Evolutionary conservation across 1,140 invertebrate genomes (phyloP).

Genomic region (Zaprionus camerounensis): DNA sequence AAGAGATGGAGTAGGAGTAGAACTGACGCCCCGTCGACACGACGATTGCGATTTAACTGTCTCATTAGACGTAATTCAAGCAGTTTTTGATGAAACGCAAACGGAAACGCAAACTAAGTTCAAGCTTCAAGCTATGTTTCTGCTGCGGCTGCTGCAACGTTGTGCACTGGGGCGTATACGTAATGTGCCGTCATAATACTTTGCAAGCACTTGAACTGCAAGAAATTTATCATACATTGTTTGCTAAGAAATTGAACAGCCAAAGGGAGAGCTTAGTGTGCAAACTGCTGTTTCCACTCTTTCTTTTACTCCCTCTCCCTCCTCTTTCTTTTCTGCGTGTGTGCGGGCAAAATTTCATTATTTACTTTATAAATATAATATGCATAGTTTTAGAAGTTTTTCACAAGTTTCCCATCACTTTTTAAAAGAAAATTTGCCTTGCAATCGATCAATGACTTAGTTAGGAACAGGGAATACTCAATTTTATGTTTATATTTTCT

Average conservation of each 20-base stretch:
- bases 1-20: background rate
- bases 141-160: background rate
- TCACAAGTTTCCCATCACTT: slow-evolving; percentile 1
- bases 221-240: slow-evolving; percentile 33
- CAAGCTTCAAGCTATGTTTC: background rate
- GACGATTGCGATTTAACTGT: slow-evolving; percentile 63
- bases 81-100: slow-evolving; percentile 39
- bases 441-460: slow-evolving; percentile 2
- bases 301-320: background rate
- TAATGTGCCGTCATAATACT: slow-evolving; percentile 59
- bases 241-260: slow-evolving; percentile 51
- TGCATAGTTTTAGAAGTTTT: slow-evolving; percentile 5
- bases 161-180: slow-evolving; percentile 53
- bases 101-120: slow-evolving; percentile 16
- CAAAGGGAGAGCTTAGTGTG: background rate
- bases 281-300: background rate
- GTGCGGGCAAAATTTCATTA: background rate
- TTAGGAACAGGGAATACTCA: background rate
- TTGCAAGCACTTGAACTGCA: slow-evolving; percentile 27
- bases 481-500: background rate
- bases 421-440: background rate
- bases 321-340: background rate
- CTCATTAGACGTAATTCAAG: slow-evolving; percentile 64
- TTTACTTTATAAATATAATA: slow-evolving; percentile 6
- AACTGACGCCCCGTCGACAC: background rate